phyloP scores from a whole-genome alignment of 2,113 vertebrate genomes.

The Syrrhaptes paradoxus region DNA sequence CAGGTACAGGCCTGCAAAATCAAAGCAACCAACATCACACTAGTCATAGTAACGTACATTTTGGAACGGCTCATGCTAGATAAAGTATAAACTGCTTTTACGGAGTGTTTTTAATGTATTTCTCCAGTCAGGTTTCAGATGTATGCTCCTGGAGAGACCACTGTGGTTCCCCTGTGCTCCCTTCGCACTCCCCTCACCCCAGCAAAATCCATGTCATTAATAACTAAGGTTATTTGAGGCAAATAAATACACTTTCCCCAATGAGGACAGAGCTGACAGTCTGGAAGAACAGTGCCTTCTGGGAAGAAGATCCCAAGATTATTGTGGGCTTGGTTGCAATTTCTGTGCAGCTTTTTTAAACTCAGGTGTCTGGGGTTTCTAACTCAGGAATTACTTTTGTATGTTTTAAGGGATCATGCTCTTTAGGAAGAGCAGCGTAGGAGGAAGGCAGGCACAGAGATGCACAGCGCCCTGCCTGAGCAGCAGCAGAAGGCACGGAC shows the following conservation, averaged over 20 bases:
- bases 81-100: neutral
- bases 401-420: neutral
- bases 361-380: neutral
- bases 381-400: too few species aligned
- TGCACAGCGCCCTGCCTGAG: rapidly evolving
- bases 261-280: neutral
- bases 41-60: neutral
- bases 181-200: neutral
- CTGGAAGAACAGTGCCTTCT: neutral
- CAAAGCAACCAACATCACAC: neutral
- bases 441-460: neutral
- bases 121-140: neutral
- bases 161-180: neutral
- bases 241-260: neutral
- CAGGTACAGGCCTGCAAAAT: neutral
- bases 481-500: neutral
- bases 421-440: rapidly evolving
- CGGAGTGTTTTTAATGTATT: neutral
- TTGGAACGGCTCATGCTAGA: neutral
- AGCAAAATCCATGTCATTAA: neutral
- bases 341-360: neutral
- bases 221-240: neutral
- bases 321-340: rapidly evolving
- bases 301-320: neutral
- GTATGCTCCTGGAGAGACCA: neutral